Percentiles rank a stretch among this genome's conserved stretches.
These are phyloP conservation scores for Machimus rusticus DNA, from an alignment of 2,888 invertebrate species.

Conservation along the genomic window DNA sequence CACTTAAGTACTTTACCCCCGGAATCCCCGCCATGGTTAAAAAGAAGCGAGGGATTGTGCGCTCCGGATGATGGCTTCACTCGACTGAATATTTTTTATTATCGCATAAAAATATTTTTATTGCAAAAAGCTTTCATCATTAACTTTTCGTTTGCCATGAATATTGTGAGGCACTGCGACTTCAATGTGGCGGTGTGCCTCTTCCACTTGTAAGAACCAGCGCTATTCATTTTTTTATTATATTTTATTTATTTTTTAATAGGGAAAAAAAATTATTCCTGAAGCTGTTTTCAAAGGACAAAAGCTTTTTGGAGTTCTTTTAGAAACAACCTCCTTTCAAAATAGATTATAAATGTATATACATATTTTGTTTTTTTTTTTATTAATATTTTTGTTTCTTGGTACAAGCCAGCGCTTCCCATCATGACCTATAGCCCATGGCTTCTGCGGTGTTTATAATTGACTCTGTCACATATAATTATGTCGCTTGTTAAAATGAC, in stretches of 20 bases:
- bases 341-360: not conserved
- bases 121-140: conserved; percentile 40
- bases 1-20: not conserved
- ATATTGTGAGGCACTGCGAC: not conserved
- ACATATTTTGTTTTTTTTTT: too few relatives aligned
- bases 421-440: not conserved
- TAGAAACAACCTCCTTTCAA: not conserved
- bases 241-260: not conserved
- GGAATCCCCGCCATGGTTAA: not conserved
- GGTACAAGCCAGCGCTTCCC: not conserved
- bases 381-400: not conserved
- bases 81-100: conserved; percentile 26
- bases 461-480: not conserved
- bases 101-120: conserved; percentile 27
- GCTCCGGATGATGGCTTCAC: conserved; percentile 4
- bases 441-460: not conserved
- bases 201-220: not conserved
- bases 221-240: not conserved
- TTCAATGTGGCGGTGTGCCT: not conserved
- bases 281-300: not conserved
- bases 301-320: not conserved
- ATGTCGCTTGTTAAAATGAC: not conserved
- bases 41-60: not conserved
- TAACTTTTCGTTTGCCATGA: conserved; percentile 29
- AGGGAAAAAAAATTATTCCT: not conserved